Conservation (phyloP, 2,797 vertebrate genomes). For the Salmo trutta region DNA sequence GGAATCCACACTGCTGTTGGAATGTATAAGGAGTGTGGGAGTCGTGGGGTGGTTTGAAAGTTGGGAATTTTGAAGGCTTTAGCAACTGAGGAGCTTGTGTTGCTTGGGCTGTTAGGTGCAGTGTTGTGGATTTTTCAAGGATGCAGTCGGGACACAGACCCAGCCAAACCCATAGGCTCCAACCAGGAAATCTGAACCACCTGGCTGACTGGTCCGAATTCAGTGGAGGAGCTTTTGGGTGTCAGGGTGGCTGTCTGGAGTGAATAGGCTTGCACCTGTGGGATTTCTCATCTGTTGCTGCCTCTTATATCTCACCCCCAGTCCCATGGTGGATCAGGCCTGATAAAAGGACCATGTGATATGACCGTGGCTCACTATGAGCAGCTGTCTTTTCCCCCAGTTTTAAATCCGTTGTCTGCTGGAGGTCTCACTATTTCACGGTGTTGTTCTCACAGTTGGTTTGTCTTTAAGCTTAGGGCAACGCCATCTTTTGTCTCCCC, state of each 20-base stretch:
- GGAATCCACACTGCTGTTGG: constrained; percentile 70
- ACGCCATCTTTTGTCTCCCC: background rate
- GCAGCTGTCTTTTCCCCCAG: background rate
- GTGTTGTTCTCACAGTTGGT: background rate
- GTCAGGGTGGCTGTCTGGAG: constrained; percentile 13
- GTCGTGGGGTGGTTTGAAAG: constrained; percentile 62
- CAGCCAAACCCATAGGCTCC: constrained; percentile 14
- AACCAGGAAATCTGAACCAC: constrained; percentile 17
- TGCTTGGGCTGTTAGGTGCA: constrained; percentile 2
- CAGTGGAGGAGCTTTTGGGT: background rate
- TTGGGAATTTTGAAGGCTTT: constrained; percentile 39
- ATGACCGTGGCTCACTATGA: background rate
- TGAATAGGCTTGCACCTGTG: constrained; percentile 41
- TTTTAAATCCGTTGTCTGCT: constrained; percentile 18
- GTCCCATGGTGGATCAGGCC: constrained; percentile 24
- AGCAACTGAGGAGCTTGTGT: constrained; percentile 20
- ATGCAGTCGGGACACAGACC: constrained; percentile 19
- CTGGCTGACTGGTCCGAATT: constrained; percentile 26
- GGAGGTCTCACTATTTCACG: background rate
- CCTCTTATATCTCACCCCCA: constrained; percentile 27
- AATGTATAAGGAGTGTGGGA: constrained; percentile 74
- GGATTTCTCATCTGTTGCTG: constrained; percentile 41
- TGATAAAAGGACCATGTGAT: constrained; percentile 35
- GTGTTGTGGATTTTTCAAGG: constrained; percentile 21
- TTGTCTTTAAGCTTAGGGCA: background rate